Evolutionary conservation across 2,113 vertebrate species (phyloP), one percentile per base, ranked within the genome.

Genomic region (Pongo abelii): DNA sequence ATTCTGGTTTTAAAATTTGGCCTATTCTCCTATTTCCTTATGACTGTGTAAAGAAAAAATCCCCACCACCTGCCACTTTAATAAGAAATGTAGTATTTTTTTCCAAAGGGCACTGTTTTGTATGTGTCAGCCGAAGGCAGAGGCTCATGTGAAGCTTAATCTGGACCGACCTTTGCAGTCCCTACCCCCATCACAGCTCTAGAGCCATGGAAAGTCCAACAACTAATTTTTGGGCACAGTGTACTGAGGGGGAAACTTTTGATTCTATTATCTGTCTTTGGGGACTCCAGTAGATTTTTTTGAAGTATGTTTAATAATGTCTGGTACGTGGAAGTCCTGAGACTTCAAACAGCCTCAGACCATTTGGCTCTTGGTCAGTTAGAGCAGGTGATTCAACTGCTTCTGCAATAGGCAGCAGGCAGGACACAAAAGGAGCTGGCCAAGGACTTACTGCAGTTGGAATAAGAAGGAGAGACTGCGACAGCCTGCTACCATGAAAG

Each of bases 1-100:
- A 88, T 90, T 97, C 40, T 13, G 16, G 10, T 88, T 97, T 96
- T 89, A 94, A 83, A 93, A 48, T 84, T 85, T 81, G 8, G 1
- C 20, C 18, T 52, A 6, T 87, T 88, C 11, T 86, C 46, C 59
- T 59, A 46, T 94, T 81, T 25, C 61, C 38, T 91, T 91, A 30
- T 40, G 79, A 80, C 50, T 79, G 94, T 89, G 43, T 59, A 95
- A 95, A 91, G 74, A 83, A 94, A 85, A 22, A 64, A 4, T 89
- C 23, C 35, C 46, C 52, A 32, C 32, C 23, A 88, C 13, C 38
- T 96, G 57, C 48, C 32, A 50, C 55, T 92, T 79, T 78, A 89
- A 64, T 59, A 50, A 86, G 18, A 61, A 6, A 43, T 20, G 74
- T 89, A 50, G 50, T 80, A 61, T 93, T 85, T 64, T 16, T 9